Evolutionary conservation across 2,113 vertebrate genomes (phyloP).

Genomic region (Kobus ellipsiprymnus): DNA sequence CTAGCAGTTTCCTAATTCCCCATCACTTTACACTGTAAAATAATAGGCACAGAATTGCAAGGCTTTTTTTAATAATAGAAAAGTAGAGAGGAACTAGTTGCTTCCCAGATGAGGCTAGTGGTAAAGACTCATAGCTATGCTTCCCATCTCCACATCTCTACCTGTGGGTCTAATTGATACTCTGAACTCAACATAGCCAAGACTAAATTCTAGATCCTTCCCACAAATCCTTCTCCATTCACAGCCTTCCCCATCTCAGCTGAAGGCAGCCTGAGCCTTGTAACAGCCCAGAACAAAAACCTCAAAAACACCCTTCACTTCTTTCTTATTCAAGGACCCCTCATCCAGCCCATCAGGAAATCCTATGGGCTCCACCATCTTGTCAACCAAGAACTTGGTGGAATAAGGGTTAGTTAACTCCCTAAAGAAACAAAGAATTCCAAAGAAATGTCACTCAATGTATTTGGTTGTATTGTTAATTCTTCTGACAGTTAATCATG

Average conservation of each 20-base stretch:
- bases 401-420: background rate
- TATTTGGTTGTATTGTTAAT: background rate
- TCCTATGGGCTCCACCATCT: background rate
- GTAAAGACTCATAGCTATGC: background rate
- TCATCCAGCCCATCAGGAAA: background rate
- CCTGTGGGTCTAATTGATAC: background rate
- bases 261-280: background rate
- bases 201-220: background rate
- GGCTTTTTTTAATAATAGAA: slow-evolving; percentile 62
- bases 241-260: background rate
- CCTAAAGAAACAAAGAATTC: background rate
- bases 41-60: slow-evolving; percentile 52
- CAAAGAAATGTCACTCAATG: background rate
- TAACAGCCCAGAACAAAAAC: background rate
- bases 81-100: background rate
- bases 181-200: background rate
- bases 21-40: slow-evolving; percentile 68
- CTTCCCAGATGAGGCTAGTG: background rate
- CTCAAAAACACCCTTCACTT: background rate
- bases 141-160: background rate
- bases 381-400: background rate
- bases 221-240: background rate
- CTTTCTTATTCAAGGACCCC: background rate
- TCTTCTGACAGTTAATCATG: background rate
- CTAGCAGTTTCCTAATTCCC: slow-evolving; percentile 58